These are phyloP conservation scores for Phania funesta DNA, from an alignment of 2,888 invertebrate species.

Conservation along the genomic window DNA sequence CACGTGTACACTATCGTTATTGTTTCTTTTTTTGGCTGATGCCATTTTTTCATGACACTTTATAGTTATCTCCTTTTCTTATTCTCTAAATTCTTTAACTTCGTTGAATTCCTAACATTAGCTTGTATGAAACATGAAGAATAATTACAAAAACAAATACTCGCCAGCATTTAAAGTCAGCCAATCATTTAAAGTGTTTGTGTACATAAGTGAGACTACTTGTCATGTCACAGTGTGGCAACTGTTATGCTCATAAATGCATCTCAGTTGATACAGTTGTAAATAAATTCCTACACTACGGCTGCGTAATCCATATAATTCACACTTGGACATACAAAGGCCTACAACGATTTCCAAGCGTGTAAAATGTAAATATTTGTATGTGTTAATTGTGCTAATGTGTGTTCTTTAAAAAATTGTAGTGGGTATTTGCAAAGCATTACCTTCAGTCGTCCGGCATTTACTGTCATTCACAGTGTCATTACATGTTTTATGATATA, in stretches of 20 bases:
- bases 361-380: not conserved
- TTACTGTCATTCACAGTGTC: slow-evolving; percentile 51
- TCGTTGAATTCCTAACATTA: too few relatives aligned
- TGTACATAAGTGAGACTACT: slow-evolving; percentile 53
- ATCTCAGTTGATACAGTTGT: not conserved
- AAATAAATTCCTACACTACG: not conserved
- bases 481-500: slow-evolving; percentile 53
- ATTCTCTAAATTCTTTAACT: too few relatives aligned
- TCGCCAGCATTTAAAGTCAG: not conserved
- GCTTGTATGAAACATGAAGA: not conserved
- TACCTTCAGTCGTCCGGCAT: slow-evolving; percentile 1
- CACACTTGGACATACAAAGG: not conserved
- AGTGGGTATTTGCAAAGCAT: slow-evolving; percentile 27
- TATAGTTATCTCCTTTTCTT: too few relatives aligned
- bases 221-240: slow-evolving; percentile 49
- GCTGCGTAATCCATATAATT: slow-evolving; percentile 3
- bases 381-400: not conserved
- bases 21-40: too few relatives aligned
- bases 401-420: not conserved
- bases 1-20: too few relatives aligned
- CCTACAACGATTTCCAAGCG: too few relatives aligned
- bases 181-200: slow-evolving; percentile 10
- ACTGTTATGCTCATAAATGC: slow-evolving; percentile 41
- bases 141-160: not conserved
- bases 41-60: too few relatives aligned